Conservation (phyloP, 2,797 vertebrate genomes). For the Pitangus sulphuratus region DNA sequence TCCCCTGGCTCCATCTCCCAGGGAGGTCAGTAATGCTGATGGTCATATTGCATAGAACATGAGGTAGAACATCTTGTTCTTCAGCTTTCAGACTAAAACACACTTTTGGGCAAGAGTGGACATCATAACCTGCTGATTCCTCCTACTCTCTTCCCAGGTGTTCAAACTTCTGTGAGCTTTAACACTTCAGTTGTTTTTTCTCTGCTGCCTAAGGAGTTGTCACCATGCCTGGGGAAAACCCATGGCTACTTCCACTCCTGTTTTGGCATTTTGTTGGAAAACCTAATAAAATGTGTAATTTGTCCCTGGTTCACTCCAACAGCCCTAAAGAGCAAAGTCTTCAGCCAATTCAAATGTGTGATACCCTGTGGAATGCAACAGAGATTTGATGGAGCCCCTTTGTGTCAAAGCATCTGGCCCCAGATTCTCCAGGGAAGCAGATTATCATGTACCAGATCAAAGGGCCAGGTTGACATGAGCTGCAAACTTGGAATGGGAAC, state of each 20-base stretch:
- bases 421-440: conserved; percentile 14
- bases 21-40: neutral
- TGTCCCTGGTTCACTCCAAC: neutral
- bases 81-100: neutral
- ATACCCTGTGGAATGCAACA: neutral
- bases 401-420: conserved; percentile 37
- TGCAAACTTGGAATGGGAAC: conserved; percentile 5
- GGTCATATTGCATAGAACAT: neutral
- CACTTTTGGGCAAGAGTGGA: neutral
- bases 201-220: neutral
- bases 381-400: conserved; percentile 21
- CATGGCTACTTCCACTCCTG: neutral
- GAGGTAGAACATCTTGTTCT: neutral
- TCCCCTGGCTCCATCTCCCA: neutral
- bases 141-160: neutral
- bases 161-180: neutral
- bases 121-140: neutral
- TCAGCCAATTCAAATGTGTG: conserved; percentile 10
- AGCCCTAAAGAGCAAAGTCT: neutral
- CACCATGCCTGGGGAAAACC: neutral
- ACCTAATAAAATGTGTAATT: neutral
- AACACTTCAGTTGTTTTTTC: neutral
- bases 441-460: conserved; percentile 26
- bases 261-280: neutral
- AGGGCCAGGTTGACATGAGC: neutral